phyloP scores from a whole-genome alignment of 2,797 vertebrate species.

The Potorous gilbertii region DNA sequence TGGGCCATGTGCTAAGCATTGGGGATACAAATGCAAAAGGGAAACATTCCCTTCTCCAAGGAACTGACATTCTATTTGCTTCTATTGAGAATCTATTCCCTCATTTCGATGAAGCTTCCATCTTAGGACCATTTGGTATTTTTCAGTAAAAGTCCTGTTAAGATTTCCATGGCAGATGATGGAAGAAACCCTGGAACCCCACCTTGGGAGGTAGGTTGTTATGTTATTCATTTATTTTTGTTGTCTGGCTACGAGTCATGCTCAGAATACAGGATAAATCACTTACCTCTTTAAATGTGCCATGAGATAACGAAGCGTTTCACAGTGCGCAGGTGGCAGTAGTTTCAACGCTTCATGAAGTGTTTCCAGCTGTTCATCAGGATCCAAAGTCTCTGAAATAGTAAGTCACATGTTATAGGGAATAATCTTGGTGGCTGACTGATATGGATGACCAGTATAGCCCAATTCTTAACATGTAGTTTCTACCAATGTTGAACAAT shows the following conservation, averaged over 20 bases:
- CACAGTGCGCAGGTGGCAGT: slow-evolving; percentile 95
- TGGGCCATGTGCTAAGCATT: background rate
- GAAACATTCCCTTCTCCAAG: background rate
- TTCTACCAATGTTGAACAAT: background rate
- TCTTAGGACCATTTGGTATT: background rate
- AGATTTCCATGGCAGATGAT: background rate
- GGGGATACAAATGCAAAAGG: background rate
- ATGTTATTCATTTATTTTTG: background rate
- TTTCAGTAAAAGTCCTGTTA: background rate
- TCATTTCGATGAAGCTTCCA: background rate
- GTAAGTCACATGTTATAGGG: slow-evolving; percentile 56
- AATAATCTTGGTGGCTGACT: background rate
- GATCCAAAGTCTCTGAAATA: slow-evolving; percentile 91
- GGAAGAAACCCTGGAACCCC: background rate
- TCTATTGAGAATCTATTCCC: background rate
- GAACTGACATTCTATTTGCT: background rate
- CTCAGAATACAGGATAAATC: background rate
- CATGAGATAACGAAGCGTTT: slow-evolving; percentile 98
- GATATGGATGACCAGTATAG: background rate
- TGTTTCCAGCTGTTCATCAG: slow-evolving; percentile 94
- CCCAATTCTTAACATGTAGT: background rate
- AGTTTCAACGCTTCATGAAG: slow-evolving; percentile 94
- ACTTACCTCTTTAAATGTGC: slow-evolving; percentile 96
- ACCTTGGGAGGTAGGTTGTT: background rate
- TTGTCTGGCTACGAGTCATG: background rate